These are phyloP conservation scores for Hemaris fuciformis DNA, from an alignment of 2,888 invertebrate species.

Conservation along the genomic window DNA sequence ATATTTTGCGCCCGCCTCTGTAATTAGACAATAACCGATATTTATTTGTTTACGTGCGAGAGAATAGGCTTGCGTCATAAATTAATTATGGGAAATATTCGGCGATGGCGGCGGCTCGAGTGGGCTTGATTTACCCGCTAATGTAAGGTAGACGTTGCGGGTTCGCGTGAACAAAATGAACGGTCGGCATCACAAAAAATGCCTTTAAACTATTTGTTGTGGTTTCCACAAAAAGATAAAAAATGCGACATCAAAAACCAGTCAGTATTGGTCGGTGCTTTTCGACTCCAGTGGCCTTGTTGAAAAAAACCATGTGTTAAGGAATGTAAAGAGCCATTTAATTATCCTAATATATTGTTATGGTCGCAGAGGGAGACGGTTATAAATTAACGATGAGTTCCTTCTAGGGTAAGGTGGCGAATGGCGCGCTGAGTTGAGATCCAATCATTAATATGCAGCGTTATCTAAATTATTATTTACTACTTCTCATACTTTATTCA, in stretches of 20 bases:
- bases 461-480: conserved; percentile 16
- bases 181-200: conserved; percentile 67
- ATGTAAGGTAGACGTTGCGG: conserved; percentile 37
- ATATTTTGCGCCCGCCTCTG: not conserved
- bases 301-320: conserved; percentile 79
- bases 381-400: conserved; percentile 69
- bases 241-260: conserved; percentile 73
- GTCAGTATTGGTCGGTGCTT: conserved; percentile 78
- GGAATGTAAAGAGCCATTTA: conserved; percentile 82
- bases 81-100: conserved; percentile 1
- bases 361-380: conserved; percentile 74
- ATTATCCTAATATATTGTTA: conserved; percentile 82
- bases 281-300: conserved; percentile 70
- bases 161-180: conserved; percentile 69
- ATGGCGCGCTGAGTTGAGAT: conserved; percentile 41
- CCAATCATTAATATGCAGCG: conserved; percentile 22
- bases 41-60: conserved; percentile 8
- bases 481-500: conserved; percentile 14
- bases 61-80: not conserved
- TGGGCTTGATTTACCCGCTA: conserved; percentile 20
- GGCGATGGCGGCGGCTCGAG: not conserved
- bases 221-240: conserved; percentile 72
- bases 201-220: conserved; percentile 78
- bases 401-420: conserved; percentile 60
- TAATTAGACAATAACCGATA: conserved; percentile 7